Evolutionary conservation across 1,140 invertebrate species (phyloP), one percentile per base, ranked within the genome.

Genomic region (Brachystomella parvula): DNA sequence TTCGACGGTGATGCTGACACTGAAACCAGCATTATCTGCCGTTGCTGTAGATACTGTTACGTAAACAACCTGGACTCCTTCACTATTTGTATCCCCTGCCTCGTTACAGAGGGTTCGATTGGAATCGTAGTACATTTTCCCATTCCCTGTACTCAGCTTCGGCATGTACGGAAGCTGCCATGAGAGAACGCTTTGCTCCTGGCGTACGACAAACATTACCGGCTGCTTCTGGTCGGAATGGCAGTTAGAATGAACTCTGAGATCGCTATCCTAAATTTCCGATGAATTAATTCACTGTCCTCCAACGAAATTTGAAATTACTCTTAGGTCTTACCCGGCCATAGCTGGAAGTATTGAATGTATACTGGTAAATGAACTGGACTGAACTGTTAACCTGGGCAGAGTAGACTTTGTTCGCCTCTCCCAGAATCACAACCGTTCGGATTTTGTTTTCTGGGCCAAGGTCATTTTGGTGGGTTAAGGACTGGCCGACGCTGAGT

Each of bases 51-150:
- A 83, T 1, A 87, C 76, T 63, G 83, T 83, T 0, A 87, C 78
- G 63, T 83, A 83, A 0, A 84, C 73, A n/a, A 75, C 75, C 71
- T 80, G 76, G 15, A 76, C 9, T 21, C 32, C 61, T n/a, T 44
- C 63, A 59, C 33, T 19, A 0, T 35, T 17, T 31, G 58, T 28
- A 63, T 65, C 47, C 3, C 65, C 33, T 58, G 65, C 65, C 81
- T 84, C 80, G 1, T 84, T 84, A 73, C 86, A 88, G 21, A 88
- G 76, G 0, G 85, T 87, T 32, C 85, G 76, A 9, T 82, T 83
- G 24, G 84, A 84, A 70, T 80, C 80, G 33, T 76, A 77, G 74
- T 83, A 85, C 60, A 81, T 76, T 66, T 77, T 77, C 12, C 80
- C n/a, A n/a, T n/a, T n/a, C 61, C 56, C 28, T 56, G 47, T 29